These are phyloP conservation scores for Microcebus murinus DNA, from an alignment of 2,113 vertebrate genomes.

Conservation along the genomic window DNA sequence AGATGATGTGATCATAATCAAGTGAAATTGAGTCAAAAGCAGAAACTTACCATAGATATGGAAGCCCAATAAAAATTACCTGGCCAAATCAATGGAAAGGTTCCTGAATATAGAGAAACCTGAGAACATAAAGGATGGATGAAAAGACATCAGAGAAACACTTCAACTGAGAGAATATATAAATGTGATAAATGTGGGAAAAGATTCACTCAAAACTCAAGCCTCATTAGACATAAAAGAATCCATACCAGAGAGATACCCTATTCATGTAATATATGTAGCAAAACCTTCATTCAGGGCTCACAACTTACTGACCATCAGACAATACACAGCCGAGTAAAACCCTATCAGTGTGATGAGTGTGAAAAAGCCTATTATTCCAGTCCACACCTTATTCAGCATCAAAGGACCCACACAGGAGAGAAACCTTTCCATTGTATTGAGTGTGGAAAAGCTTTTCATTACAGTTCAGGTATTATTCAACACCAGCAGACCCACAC, in stretches of 20 bases:
- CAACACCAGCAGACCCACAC: constrained; percentile 86
- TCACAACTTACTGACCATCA: constrained; percentile 25
- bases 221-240: constrained; percentile 44
- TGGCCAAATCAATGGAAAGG: background rate
- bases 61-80: background rate
- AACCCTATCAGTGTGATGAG: constrained; percentile 65
- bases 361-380: constrained; percentile 85
- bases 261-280: constrained; percentile 45
- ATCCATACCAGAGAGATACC: constrained; percentile 45
- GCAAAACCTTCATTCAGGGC: constrained; percentile 26
- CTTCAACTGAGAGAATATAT: constrained; percentile 18
- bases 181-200: constrained; percentile 51
- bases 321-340: constrained; percentile 8
- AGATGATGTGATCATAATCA: background rate
- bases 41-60: background rate
- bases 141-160: constrained; percentile 45
- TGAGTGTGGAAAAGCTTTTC: constrained; percentile 86
- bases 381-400: constrained; percentile 83
- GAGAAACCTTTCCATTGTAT: constrained; percentile 85
- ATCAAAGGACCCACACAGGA: constrained; percentile 86
- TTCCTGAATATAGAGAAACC: constrained; percentile 4
- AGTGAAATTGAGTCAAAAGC: background rate
- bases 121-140: background rate
- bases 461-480: constrained; percentile 84
- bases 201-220: constrained; percentile 53